Base-by-base conservation (phyloP, 1,140 invertebrate species). In the Caerostris darwini region DNA sequence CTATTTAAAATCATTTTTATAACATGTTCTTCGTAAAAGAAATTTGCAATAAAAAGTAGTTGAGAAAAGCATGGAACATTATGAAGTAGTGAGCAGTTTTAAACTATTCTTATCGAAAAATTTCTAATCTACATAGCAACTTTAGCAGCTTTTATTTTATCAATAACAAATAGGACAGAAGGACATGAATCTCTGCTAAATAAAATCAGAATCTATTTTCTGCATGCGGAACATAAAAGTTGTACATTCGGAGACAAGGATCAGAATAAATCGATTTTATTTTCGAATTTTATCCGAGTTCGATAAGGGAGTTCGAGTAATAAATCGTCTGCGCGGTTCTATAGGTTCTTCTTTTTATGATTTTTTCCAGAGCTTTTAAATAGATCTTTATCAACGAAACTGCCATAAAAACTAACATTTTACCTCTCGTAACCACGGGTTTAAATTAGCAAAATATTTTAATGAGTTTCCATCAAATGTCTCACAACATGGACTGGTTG, bases 281-380 rank as follows among this genome's bases (percentile, higher is more conserved):
- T 77, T 77, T 77, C 71, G 71, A 77, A 77, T 77, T 77, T 77
- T 34, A 34, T 50, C 50, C 50, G 71, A 77, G 34, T 77, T 77
- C 71, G 71, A 77, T 77, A 77, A 77, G 71, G 34, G 34, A 77
- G 71, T 8, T 77, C 71, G 19, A 77, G 71, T 77, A 77, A 77
- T 77, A 77, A 77, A 77, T 77, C 34, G 50, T 77, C 71, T 53
- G 71, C 34, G 71, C 50, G 4, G 7, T 50, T 77, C 10, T 8
- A 77, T 12, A 50, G 71, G 14, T 77, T 69, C 67, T 69, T 69
- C 19, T 69, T 67, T 77, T 77, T 77, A 77, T 34, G 34, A 77
- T 77, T 50, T 77, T 77, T 77, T 3, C 34, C 71, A 77, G 71
- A 50, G 71, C 7, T 77, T 77, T 77, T 77, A 77, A 77, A 77